Base-by-base conservation (phyloP, 2,797 vertebrate species). In the Catostomus latipinnis region DNA sequence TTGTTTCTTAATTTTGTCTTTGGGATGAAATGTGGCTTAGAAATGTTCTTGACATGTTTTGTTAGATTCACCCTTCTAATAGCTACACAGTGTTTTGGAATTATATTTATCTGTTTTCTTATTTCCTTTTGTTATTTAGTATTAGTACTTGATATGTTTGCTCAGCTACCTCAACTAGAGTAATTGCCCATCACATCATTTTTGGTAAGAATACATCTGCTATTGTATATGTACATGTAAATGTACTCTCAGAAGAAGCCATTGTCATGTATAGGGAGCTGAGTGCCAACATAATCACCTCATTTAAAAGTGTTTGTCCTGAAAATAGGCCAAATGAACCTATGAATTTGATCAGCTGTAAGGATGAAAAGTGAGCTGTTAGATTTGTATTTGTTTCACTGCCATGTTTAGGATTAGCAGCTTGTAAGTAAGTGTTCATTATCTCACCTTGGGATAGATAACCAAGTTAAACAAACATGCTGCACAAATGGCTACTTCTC, bases 191-290 rank as follows among this genome's bases (percentile, higher is more conserved):
- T 62, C 22, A 7, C 58, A 71, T 71, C 34, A 54, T 8, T 12
- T 34, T 50, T 53, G 48, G 6, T 69, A 45, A 60, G 75, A 70
- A 71, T 63, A 6, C 60, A 14, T 62, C n/a, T 50, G 48, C 69
- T 48, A 16, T 65, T 72, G 43, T n/a, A 62, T 62, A 65, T 63
- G 69, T 57, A 52, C 8, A 66, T 79, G 77, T 66, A 79, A 79
- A 79, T 65, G 52, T 34, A 8, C 1, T 57, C 69, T 66, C 68
- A 8, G n/a, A 52, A 65, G 68, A 52, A 72, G 3, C 52, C 45
- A 72, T 79, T 79, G 61, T 79, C 61, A 72, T 79, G 60, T 52
- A 34, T 50, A 43, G 13, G 16, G 45, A 4, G 2, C n/a, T 54
- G 58, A 62, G 68, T 52, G 48, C 49, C 60, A 71, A 71, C 76